Base-by-base conservation (phyloP, 1,140 invertebrate genomes). In the Papilio xuthus region DNA sequence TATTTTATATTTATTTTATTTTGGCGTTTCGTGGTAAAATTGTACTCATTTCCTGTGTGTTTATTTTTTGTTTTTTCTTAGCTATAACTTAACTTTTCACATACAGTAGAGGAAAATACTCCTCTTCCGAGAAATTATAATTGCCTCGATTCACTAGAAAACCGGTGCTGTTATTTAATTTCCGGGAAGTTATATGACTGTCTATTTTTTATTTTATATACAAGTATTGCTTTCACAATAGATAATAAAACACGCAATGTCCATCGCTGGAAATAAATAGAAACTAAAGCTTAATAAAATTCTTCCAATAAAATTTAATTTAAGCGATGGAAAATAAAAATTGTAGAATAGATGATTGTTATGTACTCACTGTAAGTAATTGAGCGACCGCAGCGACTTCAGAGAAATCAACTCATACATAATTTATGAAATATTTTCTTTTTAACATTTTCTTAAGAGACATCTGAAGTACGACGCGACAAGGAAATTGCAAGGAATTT, bases 351-450 rank as follows among this genome's bases (percentile, higher is more conserved):
- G 50, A 53, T 53, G 32, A 67, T 67, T 67, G 0, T 18, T 4
- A 67, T 20, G 60, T n/a, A n/a, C n/a, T n/a, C n/a, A n/a, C n/a
- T n/a, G n/a, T n/a, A n/a, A n/a, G n/a, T 18, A 67, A 67, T 28
- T 23, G 23, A 67, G 12, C 60, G 26, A 28, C 60, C 60, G 26
- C 56, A 20, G 20, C 23, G 13, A 9, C 60, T 67, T 28, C 26
- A 28, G 56, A 28, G 60, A 12, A 67, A 67, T 67, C 26, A 67
- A 67, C n/a, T 67, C 60, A 67, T 67, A 28, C 60, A 67, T 67
- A 67, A 67, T 67, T 67, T 67, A 67, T 67, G 20, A 67, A 67
- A 28, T 23, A 28, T 28, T 28, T 67, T 67, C 60, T 67, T 26
- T n/a, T 67, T 18, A 67, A 67, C 10, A 67, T 67, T 67, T 32